A percentile compares a stretch with the other conserved stretches of the same genome.
phyloP scores from a whole-genome alignment of 2,113 vertebrate species.

The Ptilorrhoa leucosticta region DNA sequence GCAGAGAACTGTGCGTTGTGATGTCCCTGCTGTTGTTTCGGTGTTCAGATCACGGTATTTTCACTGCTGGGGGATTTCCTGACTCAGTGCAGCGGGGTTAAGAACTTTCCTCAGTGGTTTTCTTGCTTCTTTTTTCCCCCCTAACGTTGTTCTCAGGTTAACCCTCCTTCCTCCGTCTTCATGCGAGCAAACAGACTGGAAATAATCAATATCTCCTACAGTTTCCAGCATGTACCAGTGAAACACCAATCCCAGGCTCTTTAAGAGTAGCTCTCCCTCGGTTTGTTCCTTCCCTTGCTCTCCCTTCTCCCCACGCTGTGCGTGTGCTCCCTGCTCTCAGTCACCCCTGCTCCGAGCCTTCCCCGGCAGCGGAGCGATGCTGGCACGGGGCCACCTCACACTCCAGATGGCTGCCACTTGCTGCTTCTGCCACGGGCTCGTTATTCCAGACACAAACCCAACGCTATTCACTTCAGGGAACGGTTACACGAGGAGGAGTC shows the following conservation, averaged over 20 bases:
- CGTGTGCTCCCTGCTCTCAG: neutral
- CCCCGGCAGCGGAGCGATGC: neutral
- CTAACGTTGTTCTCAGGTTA: neutral
- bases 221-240: neutral
- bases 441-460: neutral
- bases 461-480: neutral
- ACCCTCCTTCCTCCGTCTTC: neutral
- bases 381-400: neutral
- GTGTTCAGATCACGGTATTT: neutral
- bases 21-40: neutral
- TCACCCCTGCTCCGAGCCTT: neutral
- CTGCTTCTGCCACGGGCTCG: constrained; percentile 29
- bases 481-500: neutral
- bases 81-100: neutral
- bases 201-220: neutral
- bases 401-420: constrained; percentile 48
- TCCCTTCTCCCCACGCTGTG: neutral
- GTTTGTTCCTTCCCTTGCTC: neutral
- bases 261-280: neutral
- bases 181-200: neutral
- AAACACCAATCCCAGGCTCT: neutral
- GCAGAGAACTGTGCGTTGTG: neutral
- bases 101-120: neutral
- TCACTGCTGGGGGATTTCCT: neutral
- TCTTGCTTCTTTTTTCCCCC: accelerated